These are phyloP conservation scores for Micoletzkya japonica DNA, from an alignment of 2,888 invertebrate genomes.

Conservation along the genomic window DNA sequence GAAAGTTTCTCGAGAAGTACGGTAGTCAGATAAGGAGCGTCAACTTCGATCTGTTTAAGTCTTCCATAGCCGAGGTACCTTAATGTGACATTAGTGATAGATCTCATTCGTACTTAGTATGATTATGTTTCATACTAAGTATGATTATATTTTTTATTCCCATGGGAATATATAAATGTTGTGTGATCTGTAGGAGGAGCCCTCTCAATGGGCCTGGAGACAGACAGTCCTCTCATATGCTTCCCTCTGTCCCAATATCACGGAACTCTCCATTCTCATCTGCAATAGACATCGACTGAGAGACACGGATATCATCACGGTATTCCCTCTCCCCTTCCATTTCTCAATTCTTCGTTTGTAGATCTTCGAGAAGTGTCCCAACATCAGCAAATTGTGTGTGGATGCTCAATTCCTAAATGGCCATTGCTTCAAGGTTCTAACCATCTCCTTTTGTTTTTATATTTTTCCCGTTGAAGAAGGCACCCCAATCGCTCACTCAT, in stretches of 20 bases:
- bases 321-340: neutral
- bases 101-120: too few relatives aligned
- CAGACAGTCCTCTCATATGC: constrained; percentile 42
- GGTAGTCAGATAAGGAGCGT: constrained; percentile 38
- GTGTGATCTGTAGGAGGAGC: constrained; percentile 40
- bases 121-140: neutral
- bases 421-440: constrained; percentile 43
- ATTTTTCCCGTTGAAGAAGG: constrained; percentile 30
- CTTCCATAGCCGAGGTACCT: constrained; percentile 30
- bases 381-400: constrained; percentile 41
- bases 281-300: constrained; percentile 47
- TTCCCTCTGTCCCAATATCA: constrained; percentile 37
- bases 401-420: constrained; percentile 50
- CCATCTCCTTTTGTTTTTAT: neutral
- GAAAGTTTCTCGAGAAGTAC: constrained; percentile 39
- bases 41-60: constrained; percentile 49
- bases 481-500: constrained; percentile 32
- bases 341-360: constrained; percentile 18
- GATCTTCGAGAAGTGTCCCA: constrained; percentile 43
- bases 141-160: neutral
- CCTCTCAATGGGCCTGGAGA: constrained; percentile 50
- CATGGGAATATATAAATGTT: too few relatives aligned
- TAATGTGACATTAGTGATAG: neutral
- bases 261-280: constrained; percentile 40
- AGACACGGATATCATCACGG: constrained; percentile 43